Base-by-base conservation (phyloP, 2,888 invertebrate species). In the Perizoma flavofasciatum region DNA sequence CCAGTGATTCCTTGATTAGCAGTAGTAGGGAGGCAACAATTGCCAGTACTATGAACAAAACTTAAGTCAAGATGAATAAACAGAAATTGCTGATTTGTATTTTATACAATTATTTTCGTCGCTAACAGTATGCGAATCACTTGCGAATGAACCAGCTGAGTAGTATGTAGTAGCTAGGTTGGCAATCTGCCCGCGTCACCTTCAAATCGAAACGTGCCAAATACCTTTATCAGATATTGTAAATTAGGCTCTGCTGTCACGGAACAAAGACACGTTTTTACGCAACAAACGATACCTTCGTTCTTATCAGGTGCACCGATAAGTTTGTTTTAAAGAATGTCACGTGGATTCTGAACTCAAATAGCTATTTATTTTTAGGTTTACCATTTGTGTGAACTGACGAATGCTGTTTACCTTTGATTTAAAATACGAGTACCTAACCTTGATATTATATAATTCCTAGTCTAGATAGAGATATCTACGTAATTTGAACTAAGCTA, bases 161-260 rank as follows among this genome's bases (percentile, higher is more conserved):
- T 55, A 32, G 9, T 39, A 43, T 50, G 22, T 22, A 3, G 22
- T 39, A 61, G 57, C 61, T 61, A 32, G 11, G 34, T 35, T 65
- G 62, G 58, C 62, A 55, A 9, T 43, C 7, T 41, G 57, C 55
- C 62, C 49, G 41, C 44, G 47, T 60, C 41, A 49, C 51, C 43
- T 61, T 47, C 47, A 49, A 56, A 47, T 48, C 48, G 11, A 55
- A 62, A 52, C 55, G 59, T 49, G 11, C 35, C 22, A 59, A 49
- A 11, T 43, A 6, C 33, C 39, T 1, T 45, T 37, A 56, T 55
- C 46, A 6, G 43, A 43, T 44, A 44, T 47, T 49, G 41, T 51
- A 59, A 65, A 52, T 54, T 57, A n/a, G 33, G 35, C 43, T 57
- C 47, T 61, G 39, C 34, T 50, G 50, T 47, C 37, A 39, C n/a